Evolutionary conservation across 2,113 vertebrate species (phyloP), one percentile per base, ranked within the genome.

Genomic region (Scatophagus argus): DNA sequence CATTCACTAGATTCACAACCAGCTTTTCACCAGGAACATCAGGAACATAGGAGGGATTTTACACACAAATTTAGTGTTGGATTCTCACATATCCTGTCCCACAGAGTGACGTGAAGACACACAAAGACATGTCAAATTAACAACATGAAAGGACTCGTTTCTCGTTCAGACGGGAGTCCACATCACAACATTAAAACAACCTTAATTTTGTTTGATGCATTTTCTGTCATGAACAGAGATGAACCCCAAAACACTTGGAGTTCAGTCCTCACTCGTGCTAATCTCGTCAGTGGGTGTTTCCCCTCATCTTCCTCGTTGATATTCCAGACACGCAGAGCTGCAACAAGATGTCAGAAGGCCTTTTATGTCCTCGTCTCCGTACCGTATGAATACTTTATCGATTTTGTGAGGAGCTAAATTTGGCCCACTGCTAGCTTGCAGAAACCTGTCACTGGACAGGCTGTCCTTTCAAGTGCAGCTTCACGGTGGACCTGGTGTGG

Each of bases 331-430:
- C 10, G 25, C 64, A 49, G 51, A 39, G 0, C 51, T 77, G 82
- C 82, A 85, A 77, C 56, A 4, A 81, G 72, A 77, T 47, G 67
- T 83, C 66, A 79, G 51, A 74, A 63, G 51, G 58, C 34, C 54
- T 80, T 77, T 80, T 41, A 79, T 67, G 54, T 61, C 60, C 77
- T 72, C 67, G 34, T 69, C 67, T 67, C 52, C 25, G 9, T 56
- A 44, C 47, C 23, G 54, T 67, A 79, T 86, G 84, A 84, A 86
- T 82, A 84, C 81, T 89, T 88, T 59, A 89, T 89, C 34, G 87
- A 84, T 88, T n/a, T 81, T 60, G 47, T 1, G 56, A 36, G 34
- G 58, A 76, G 84, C 87, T 79, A 73, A 86, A 86, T 76, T 27
- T 76, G 81, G 70, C 64, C 55, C 31, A 12, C 25, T 13, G 71